Evolutionary conservation across 2,797 vertebrate genomes (phyloP).

Genomic region (Bovichtus variegatus): DNA sequence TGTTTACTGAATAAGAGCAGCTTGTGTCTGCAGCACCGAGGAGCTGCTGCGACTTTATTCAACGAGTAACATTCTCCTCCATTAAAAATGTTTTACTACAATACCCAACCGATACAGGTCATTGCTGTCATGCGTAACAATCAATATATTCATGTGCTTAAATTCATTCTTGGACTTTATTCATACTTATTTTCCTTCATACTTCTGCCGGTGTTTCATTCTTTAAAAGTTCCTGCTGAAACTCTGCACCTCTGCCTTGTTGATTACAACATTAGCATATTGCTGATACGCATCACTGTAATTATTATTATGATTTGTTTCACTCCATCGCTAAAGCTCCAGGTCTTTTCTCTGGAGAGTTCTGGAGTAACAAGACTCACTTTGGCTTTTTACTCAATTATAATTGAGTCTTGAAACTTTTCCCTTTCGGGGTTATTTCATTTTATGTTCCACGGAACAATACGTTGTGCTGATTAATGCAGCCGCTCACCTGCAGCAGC

Average conservation of each 20-base stretch:
- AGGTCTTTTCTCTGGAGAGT: background rate
- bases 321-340: background rate
- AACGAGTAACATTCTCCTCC: too few species aligned
- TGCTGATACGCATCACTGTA: background rate
- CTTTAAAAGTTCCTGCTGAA: background rate
- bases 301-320: background rate
- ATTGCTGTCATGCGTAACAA: too few species aligned
- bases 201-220: too few species aligned
- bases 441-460: background rate
- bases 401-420: slow-evolving; percentile 16
- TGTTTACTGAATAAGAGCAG: too few species aligned
- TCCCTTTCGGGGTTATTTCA: background rate
- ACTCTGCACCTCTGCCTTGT: background rate
- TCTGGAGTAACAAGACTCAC: background rate
- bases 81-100: too few species aligned
- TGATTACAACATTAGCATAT: background rate
- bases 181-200: too few species aligned
- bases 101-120: too few species aligned
- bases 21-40: too few species aligned
- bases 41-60: too few species aligned
- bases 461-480: slow-evolving; percentile 9
- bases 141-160: too few species aligned
- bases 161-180: too few species aligned
- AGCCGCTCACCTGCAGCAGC: background rate
- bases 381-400: background rate